Evolutionary conservation across 2,797 vertebrate genomes (phyloP).

Genomic region (Tarsius wallacei): DNA sequence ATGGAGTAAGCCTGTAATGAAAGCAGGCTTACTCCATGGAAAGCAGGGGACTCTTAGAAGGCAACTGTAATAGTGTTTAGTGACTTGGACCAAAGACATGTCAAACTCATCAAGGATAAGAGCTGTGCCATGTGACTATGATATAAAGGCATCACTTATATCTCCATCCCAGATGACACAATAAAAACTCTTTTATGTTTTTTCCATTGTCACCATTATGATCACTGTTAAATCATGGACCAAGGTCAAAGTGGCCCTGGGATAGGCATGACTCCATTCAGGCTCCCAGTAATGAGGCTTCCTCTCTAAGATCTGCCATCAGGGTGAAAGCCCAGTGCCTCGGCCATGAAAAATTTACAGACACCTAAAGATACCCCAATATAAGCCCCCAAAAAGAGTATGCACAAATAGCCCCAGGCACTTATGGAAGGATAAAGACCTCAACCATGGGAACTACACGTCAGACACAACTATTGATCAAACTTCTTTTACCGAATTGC

Average conservation of each 20-base stretch:
- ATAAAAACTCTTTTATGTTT: constrained; percentile 24
- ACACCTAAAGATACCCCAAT: neutral
- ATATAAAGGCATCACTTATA: neutral
- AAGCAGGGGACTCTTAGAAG: neutral
- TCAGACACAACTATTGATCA: neutral
- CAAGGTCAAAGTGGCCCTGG: neutral
- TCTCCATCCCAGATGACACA: neutral
- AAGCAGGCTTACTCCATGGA: no score
- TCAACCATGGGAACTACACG: neutral
- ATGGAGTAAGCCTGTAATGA: neutral
- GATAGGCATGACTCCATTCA: neutral
- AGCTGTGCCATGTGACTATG: neutral
- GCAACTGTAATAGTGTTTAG: neutral
- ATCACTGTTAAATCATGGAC: neutral
- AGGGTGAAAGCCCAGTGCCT: neutral
- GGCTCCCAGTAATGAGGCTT: neutral
- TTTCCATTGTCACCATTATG: neutral
- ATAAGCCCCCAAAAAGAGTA: neutral
- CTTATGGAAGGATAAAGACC: neutral
- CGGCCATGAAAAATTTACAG: no score
- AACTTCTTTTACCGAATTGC: neutral
- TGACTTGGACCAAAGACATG: neutral
- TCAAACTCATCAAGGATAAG: neutral
- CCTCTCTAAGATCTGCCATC: neutral
- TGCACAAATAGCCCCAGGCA: neutral